Evolutionary conservation across 64 coral and sea anemone species (phyloP), one percentile per base, ranked within the genome.

Genomic region (Montipora sp.): DNA sequence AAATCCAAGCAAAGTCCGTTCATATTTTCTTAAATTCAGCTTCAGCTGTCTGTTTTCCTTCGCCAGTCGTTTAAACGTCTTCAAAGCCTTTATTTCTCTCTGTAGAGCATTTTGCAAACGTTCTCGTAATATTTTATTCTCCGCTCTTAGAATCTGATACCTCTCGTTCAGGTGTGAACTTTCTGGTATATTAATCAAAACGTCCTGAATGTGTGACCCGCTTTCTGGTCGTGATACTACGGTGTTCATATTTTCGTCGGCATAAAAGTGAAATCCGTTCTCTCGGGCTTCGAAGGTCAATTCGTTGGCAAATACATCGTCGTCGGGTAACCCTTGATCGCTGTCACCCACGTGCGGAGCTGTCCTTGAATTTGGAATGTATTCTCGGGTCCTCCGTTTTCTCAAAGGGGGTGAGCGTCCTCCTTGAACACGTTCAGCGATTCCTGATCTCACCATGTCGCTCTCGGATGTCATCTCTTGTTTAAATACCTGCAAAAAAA

Each of bases 91-190:
- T 94, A 99, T 99, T 69, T 99, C 98, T 11, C 98, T 80, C 55
- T 99, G 98, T 4, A 99, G 74, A 3, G 98, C 98, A 91, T 99
- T 99, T 59, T 99, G 94, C 14, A 99, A 77, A 2, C 98, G 94
- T 81, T 99, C 98, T 8, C 94, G 79, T 18, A 99, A 74, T 61
- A 99, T 99, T 87, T 92, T 99, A 84, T 99, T 99, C 70, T 99
- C 98, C 5, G 94, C 92, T 83, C 87, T 96, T 7, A 99, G 89
- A 57, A 99, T 99, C 19, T 99, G 92, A 75, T 91, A 94, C 43
- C 95, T 77, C 79, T 97, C 95, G 51, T 58, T 86, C 5, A 97
- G 78, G 4, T 97, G 95, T 6, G 92, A 88, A 63, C 57, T 96
- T 79, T 95, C 93, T 4, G 80, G 90, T 43, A 78, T 48, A 14